Conservation (phyloP, 2,888 invertebrate species). For the Apomyelois bistriatella region DNA sequence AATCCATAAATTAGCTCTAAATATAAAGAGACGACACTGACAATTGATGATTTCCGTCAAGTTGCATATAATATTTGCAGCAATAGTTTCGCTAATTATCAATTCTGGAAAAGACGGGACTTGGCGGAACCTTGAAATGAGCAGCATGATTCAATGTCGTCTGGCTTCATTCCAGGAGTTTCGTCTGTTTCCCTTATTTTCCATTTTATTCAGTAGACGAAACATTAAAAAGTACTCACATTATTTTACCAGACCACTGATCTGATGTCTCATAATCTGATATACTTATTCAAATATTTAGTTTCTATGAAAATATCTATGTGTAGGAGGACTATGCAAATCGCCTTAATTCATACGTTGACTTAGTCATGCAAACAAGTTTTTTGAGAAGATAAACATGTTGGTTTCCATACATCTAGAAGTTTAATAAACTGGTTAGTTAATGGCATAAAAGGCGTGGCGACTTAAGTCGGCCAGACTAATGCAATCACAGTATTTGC, state of each 20-base stretch:
- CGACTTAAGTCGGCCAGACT: neutral
- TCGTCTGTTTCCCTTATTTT: conserved; percentile 1
- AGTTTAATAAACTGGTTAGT: conserved; percentile 3
- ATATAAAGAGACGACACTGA: neutral
- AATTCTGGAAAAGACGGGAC: neutral
- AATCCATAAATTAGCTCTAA: neutral
- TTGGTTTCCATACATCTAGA: neutral
- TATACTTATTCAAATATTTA: too few relatives aligned
- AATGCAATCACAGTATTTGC: conserved; percentile 15
- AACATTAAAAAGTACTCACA: neutral
- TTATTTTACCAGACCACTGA: neutral
- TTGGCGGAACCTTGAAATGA: conserved; percentile 2
- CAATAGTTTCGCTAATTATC: neutral
- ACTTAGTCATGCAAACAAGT: neutral
- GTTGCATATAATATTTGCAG: neutral
- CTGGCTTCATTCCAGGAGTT: conserved; percentile 10
- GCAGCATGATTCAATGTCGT: conserved; percentile 9
- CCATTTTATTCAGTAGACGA: neutral
- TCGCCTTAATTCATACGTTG: neutral
- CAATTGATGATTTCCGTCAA: neutral
- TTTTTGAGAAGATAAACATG: neutral
- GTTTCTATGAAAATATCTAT: neutral
- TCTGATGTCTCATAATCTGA: too few relatives aligned
- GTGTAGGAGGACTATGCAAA: neutral
- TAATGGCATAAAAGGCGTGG: conserved; percentile 7